Conservation (phyloP, 2,113 vertebrate species). For the Chaetops frenatus region DNA sequence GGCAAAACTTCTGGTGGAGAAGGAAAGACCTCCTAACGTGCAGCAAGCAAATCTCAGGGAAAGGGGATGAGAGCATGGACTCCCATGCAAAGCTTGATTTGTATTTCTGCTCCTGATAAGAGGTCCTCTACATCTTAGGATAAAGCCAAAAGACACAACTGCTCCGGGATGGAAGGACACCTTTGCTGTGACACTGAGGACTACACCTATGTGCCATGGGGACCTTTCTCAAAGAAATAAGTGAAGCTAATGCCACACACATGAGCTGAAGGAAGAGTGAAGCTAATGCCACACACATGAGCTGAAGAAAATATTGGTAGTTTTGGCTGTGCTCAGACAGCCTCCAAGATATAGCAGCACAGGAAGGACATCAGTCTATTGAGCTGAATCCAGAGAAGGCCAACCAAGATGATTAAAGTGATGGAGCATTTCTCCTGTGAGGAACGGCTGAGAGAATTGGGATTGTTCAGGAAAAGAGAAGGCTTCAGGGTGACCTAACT, state of each 20-base stretch:
- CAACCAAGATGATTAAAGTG: neutral
- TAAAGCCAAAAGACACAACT: neutral
- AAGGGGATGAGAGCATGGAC: neutral
- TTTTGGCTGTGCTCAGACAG: neutral
- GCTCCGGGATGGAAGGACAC: neutral
- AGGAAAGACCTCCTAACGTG: neutral
- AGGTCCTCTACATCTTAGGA: neutral
- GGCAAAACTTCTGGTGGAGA: neutral
- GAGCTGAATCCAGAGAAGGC: rapidly evolving
- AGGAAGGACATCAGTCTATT: neutral
- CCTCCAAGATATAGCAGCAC: neutral
- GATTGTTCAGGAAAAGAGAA: neutral
- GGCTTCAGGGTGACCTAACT: neutral
- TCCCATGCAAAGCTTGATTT: neutral
- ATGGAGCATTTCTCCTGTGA: neutral
- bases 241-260: neutral
- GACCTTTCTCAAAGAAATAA: neutral
- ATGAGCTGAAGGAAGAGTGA: neutral
- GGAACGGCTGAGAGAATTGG: neutral
- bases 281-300: neutral
- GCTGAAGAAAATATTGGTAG: neutral
- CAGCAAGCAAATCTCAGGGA: neutral
- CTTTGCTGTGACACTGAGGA: neutral
- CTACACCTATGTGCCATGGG: neutral
- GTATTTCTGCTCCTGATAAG: neutral